These are phyloP conservation scores for Pheosia tremula DNA, from an alignment of 2,888 invertebrate genomes.

Conservation along the genomic window DNA sequence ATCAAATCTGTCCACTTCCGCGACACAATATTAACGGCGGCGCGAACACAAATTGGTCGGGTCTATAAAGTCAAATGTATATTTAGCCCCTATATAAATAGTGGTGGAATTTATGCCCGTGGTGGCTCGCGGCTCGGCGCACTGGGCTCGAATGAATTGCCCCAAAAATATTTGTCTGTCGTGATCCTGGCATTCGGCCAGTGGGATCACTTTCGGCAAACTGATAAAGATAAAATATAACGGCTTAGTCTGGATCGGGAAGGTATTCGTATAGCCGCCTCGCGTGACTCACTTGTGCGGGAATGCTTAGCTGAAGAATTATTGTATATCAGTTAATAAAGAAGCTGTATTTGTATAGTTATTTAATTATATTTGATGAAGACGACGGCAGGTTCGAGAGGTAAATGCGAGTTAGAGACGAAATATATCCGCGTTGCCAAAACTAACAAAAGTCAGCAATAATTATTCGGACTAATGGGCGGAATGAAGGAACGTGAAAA, in stretches of 20 bases:
- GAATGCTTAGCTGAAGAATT: constrained; percentile 31
- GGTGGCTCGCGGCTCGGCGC: constrained; percentile 50
- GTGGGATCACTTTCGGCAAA: constrained; percentile 77
- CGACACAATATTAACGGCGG: constrained; percentile 43
- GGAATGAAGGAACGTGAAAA: no score
- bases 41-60: constrained; percentile 50
- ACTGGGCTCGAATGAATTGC: constrained; percentile 70
- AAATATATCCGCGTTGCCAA: no score
- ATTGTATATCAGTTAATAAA: constrained; percentile 6
- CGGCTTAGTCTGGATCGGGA: constrained; percentile 54
- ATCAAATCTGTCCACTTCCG: constrained; percentile 57
- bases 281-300: constrained; percentile 52
- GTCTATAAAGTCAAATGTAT: constrained; percentile 69
- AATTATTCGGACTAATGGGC: no score
- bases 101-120: constrained; percentile 66
- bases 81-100: constrained; percentile 72
- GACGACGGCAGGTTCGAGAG: no score
- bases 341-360: constrained; percentile 1
- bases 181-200: constrained; percentile 73
- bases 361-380: no score
- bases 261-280: constrained; percentile 47
- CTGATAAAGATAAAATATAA: constrained; percentile 66
- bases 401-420: no score
- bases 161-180: constrained; percentile 81
- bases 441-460: no score